Evolutionary conservation across 2,113 vertebrate genomes (phyloP).

Genomic region (Blennius ocellaris): DNA sequence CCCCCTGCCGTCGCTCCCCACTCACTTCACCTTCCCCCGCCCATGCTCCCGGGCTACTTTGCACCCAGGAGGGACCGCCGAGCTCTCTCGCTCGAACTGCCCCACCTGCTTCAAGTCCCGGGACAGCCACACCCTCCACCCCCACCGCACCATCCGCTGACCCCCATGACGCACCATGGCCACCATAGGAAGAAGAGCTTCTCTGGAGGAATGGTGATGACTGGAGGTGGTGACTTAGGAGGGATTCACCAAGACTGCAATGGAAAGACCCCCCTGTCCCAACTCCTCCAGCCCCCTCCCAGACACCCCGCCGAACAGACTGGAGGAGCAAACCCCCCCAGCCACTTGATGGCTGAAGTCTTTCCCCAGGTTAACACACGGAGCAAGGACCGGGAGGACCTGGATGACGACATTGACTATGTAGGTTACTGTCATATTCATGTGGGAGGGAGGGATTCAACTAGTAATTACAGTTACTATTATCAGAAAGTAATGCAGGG

Average conservation of each 20-base stretch:
- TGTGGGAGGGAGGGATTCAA: background rate
- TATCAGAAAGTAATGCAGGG: slow-evolving; percentile 8
- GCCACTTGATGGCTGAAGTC: slow-evolving; percentile 86
- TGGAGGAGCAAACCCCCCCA: slow-evolving; percentile 42
- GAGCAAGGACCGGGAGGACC: slow-evolving; percentile 86
- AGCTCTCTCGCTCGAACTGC: slow-evolving; percentile 91
- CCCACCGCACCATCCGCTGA: slow-evolving; percentile 40
- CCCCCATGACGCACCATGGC: slow-evolving; percentile 37
- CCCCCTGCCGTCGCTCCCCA: slow-evolving; percentile 53
- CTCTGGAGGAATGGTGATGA: slow-evolving; percentile 63
- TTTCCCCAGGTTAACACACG: slow-evolving; percentile 93
- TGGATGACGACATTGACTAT: slow-evolving; percentile 96
- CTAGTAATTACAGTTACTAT: background rate
- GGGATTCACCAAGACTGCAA: slow-evolving; percentile 91
- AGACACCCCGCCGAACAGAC: slow-evolving; percentile 49
- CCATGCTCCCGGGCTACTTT: slow-evolving; percentile 74
- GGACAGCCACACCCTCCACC: slow-evolving; percentile 35
- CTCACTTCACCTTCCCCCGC: slow-evolving; percentile 68
- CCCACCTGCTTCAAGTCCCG: slow-evolving; percentile 88
- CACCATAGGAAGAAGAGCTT: slow-evolving; percentile 81
- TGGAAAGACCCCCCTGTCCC: slow-evolving; percentile 89
- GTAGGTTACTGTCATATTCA: slow-evolving; percentile 80
- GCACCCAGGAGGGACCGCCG: slow-evolving; percentile 84
- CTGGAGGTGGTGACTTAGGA: background rate
- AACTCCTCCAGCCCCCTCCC: slow-evolving; percentile 56